Evolutionary conservation across 2,888 invertebrate species (phyloP).

Genomic region (Acleris literana): DNA sequence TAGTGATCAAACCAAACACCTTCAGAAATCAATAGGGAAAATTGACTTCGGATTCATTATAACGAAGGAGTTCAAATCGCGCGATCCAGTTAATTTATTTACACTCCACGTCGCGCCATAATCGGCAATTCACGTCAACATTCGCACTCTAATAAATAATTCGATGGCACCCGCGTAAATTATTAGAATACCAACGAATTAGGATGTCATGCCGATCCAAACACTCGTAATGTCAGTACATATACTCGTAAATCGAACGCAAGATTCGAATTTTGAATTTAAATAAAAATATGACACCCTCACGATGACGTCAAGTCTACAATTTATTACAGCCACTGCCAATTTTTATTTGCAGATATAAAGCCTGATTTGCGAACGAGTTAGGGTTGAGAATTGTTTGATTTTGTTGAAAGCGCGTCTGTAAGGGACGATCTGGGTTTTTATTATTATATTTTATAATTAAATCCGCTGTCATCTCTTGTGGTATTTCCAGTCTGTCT

Average conservation of each 20-base stretch:
- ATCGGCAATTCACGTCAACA: conserved; percentile 36
- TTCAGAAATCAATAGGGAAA: conserved; percentile 25
- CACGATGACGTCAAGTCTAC: conserved; percentile 74
- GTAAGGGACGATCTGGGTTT: conserved; percentile 76
- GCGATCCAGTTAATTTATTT: conserved; percentile 33
- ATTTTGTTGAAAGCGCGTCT: conserved; percentile 55
- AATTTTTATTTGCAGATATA: conserved; percentile 47
- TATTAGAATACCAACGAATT: conserved; percentile 46
- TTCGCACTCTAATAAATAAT: conserved; percentile 35
- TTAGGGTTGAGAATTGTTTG: conserved; percentile 63
- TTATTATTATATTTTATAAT: conserved; percentile 82
- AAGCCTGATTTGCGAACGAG: conserved; percentile 44
- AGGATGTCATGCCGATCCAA: conserved; percentile 55
- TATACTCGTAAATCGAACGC: conserved; percentile 58
- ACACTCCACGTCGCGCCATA: conserved; percentile 30
- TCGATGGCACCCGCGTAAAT: conserved; percentile 45
- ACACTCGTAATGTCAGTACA: conserved; percentile 57
- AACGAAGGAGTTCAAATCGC: conserved; percentile 23
- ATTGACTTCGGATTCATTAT: conserved; percentile 22
- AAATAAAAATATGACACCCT: conserved; percentile 74
- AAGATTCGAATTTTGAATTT: conserved; percentile 71
- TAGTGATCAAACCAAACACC: conserved; percentile 20
- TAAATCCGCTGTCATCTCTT: conserved; percentile 81
- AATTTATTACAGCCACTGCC: conserved; percentile 69
- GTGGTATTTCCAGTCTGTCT: conserved; percentile 69